Percentiles rank a stretch among this genome's conserved stretches.
Conservation (phyloP, 2,113 vertebrate species). For the Sphyrna mokarran region DNA sequence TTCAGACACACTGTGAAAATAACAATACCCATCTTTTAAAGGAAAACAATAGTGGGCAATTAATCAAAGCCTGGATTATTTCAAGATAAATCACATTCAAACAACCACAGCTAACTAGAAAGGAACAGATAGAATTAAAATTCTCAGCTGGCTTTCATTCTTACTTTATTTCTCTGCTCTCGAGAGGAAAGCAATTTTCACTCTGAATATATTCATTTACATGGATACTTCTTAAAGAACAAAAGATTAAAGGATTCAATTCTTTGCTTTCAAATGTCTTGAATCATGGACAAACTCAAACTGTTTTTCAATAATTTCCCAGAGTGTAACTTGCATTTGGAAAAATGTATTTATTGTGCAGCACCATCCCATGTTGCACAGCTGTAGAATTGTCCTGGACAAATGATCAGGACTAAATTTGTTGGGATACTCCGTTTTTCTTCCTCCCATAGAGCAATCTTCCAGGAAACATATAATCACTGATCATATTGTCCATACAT, state of each 20-base stretch:
- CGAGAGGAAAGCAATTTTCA: not conserved
- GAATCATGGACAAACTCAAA: not conserved
- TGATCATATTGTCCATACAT: not conserved
- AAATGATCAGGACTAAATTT: not conserved
- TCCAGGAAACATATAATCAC: not conserved
- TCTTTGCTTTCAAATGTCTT: not conserved
- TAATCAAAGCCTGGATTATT: not conserved
- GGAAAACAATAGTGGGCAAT: conserved; percentile 7
- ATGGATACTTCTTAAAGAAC: no score
- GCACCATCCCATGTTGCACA: not conserved
- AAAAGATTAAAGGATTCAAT: not conserved
- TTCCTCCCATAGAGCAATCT: not conserved
- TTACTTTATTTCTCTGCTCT: not conserved
- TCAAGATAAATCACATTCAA: not conserved
- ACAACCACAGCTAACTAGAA: not conserved
- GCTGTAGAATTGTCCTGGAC: not conserved
- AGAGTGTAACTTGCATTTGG: not conserved
- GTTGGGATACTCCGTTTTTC: not conserved
- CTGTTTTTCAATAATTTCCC: not conserved
- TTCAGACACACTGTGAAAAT: not conserved
- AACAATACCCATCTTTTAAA: not conserved
- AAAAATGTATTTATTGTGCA: not conserved
- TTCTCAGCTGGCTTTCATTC: not conserved
- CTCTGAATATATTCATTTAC: not conserved
- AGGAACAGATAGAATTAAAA: not conserved